Percentiles rank a stretch among this genome's conserved stretches.
These are phyloP conservation scores for Hippoglossus stenolepis DNA, from an alignment of 2,113 vertebrate genomes.

Conservation along the genomic window DNA sequence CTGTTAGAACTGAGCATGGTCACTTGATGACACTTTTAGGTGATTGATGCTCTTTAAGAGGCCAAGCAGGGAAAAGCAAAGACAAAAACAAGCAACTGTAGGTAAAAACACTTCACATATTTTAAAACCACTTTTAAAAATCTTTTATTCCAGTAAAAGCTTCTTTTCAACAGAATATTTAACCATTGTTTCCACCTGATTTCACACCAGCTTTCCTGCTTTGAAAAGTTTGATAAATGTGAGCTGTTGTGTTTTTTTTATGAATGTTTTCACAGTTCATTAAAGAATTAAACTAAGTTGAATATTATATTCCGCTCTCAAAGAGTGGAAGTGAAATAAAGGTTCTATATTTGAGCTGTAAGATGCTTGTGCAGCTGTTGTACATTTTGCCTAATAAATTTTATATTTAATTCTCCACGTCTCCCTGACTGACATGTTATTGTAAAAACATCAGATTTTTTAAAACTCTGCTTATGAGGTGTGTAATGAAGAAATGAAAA, in stretches of 20 bases:
- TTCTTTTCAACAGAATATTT: not conserved
- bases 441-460: not conserved
- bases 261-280: slow-evolving; percentile 82
- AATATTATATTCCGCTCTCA: slow-evolving; percentile 73
- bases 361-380: slow-evolving; percentile 81
- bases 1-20: not conserved
- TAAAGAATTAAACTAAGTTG: slow-evolving; percentile 63
- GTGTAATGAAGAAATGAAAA: not conserved
- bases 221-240: slow-evolving; percentile 60
- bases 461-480: not conserved
- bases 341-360: slow-evolving; percentile 79
- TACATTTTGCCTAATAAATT: slow-evolving; percentile 86
- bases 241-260: slow-evolving; percentile 80
- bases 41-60: not conserved
- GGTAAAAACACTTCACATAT: not conserved
- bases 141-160: not conserved
- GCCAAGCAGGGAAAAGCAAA: not conserved
- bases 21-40: not conserved
- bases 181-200: slow-evolving; percentile 2
- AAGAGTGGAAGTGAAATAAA: slow-evolving; percentile 75
- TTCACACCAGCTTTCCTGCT: slow-evolving; percentile 63
- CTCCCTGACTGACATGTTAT: slow-evolving; percentile 5
- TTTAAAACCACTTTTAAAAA: not conserved
- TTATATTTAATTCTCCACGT: slow-evolving; percentile 80
- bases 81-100: not conserved